These are phyloP conservation scores for Mayetiola destructor DNA, from an alignment of 2,888 invertebrate species.

Conservation along the genomic window DNA sequence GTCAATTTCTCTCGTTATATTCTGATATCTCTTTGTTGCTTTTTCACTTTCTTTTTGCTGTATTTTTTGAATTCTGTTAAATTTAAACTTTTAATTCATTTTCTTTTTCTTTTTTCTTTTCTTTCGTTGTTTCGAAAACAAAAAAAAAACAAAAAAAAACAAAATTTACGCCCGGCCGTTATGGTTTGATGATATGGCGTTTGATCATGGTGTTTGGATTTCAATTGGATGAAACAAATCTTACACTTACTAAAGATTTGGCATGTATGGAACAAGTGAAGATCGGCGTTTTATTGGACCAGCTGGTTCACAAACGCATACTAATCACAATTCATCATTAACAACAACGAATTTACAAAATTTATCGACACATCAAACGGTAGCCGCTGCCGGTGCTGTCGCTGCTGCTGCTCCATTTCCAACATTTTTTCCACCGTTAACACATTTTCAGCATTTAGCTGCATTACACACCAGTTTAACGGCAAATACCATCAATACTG, in stretches of 20 bases:
- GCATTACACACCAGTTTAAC: slow-evolving; percentile 1
- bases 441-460: slow-evolving; percentile 11
- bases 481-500: background rate
- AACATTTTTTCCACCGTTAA: background rate
- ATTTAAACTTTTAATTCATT: too few relatives aligned
- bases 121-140: too few relatives aligned
- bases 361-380: slow-evolving; percentile 1
- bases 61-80: too few relatives aligned
- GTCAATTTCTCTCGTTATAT: too few relatives aligned
- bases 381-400: slow-evolving; percentile 1
- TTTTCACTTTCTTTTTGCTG: too few relatives aligned
- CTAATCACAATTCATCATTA: slow-evolving; percentile 11
- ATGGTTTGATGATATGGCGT: too few relatives aligned
- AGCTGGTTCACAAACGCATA: slow-evolving; percentile 19
- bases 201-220: too few relatives aligned
- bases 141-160: too few relatives aligned
- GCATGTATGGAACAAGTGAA: slow-evolving; percentile 22
- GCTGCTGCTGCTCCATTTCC: slow-evolving; percentile 7
- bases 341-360: background rate
- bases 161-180: too few relatives aligned
- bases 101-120: too few relatives aligned
- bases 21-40: too few relatives aligned
- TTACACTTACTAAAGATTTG: slow-evolving; percentile 14
- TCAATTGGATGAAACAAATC: too few relatives aligned
- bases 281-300: slow-evolving; percentile 20